A percentile compares a stretch with the other conserved stretches of the same genome.
phyloP scores from a whole-genome alignment of 2,888 invertebrate genomes.

The Cryptocheilus praepositus region DNA sequence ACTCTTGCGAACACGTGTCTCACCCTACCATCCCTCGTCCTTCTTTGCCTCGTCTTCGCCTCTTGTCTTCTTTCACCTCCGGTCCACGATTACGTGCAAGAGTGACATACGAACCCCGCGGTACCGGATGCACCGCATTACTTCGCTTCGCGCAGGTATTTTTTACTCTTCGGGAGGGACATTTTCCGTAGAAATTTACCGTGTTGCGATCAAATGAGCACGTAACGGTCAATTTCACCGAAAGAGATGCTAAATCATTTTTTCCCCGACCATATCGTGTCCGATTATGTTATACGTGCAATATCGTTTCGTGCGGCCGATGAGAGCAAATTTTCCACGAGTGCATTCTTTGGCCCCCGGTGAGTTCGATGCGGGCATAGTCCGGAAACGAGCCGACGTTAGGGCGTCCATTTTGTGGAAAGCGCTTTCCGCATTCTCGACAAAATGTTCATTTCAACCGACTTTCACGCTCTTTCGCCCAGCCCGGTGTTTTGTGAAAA shows the following conservation, averaged over 20 bases:
- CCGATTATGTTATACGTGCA: too few species aligned
- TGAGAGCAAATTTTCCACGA: background rate
- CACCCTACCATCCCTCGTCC: constrained; percentile 10
- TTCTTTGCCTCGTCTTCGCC: background rate
- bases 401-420: background rate
- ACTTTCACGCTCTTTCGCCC: background rate
- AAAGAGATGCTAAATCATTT: too few species aligned
- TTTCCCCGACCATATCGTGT: too few species aligned
- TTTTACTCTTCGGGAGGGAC: background rate
- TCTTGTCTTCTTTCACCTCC: background rate
- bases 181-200: background rate
- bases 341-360: constrained; percentile 1
- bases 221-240: too few species aligned
- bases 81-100: constrained; percentile 36
- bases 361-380: constrained; percentile 35
- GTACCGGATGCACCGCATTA: too few species aligned
- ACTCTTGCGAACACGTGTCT: constrained; percentile 69
- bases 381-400: constrained; percentile 6
- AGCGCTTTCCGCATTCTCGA: too few species aligned
- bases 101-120: constrained; percentile 35
- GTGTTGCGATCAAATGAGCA: too few species aligned
- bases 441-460: too few species aligned
- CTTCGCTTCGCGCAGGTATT: background rate
- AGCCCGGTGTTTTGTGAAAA: background rate
- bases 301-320: too few species aligned